phyloP scores from a whole-genome alignment of 1,140 invertebrate species.

The Caerostris extrusa region DNA sequence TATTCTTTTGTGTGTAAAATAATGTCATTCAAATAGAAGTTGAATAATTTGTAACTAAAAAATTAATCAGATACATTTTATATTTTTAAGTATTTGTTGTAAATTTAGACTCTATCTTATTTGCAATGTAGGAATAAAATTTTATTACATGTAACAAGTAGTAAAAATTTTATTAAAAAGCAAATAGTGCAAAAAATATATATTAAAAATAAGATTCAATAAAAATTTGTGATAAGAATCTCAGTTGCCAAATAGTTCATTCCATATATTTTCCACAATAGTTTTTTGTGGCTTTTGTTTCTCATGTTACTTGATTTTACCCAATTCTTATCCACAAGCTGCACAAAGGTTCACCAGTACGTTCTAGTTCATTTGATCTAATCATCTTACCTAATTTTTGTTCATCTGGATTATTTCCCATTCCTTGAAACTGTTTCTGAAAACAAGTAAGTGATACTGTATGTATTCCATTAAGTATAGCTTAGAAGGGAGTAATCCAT shows the following conservation, averaged over 20 bases:
- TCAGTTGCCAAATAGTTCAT: constrained; percentile 70
- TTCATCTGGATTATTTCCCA: constrained; percentile 70
- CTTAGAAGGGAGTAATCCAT: constrained; percentile 81
- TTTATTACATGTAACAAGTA: no score
- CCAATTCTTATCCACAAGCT: constrained; percentile 67
- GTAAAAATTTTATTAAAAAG: neutral
- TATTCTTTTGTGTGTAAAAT: no score
- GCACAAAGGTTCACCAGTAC: constrained; percentile 69
- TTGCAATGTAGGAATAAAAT: neutral
- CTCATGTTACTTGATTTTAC: neutral
- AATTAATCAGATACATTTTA: neutral
- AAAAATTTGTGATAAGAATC: neutral
- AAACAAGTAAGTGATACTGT: constrained; percentile 78
- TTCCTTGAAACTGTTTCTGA: constrained; percentile 75
- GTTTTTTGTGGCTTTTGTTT: constrained; percentile 28
- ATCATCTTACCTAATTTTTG: neutral
- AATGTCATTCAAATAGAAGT: neutral
- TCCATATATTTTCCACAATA: constrained; percentile 45
- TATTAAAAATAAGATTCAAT: neutral
- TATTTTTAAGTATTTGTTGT: neutral
- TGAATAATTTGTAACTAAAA: neutral
- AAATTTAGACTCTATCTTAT: neutral
- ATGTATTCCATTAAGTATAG: constrained; percentile 80
- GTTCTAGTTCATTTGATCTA: neutral
- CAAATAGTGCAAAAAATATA: neutral